Evolutionary conservation across 2,888 invertebrate genomes (phyloP).

Genomic region (Ferdinandea cuprea): DNA sequence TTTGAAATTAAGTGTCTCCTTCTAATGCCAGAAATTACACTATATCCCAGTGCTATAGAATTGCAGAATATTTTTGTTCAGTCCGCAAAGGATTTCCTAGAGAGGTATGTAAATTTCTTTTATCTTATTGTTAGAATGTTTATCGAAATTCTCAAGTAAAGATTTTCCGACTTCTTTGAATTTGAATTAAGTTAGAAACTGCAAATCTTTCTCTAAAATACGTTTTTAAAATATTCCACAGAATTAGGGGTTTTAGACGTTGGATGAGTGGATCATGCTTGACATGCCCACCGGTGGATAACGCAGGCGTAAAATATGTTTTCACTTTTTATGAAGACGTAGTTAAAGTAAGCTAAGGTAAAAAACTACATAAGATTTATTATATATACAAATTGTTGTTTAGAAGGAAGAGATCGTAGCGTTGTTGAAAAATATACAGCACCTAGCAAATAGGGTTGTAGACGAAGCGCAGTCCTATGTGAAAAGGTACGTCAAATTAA

Average conservation of each 20-base stretch:
- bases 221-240: conserved; percentile 78
- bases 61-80: conserved; percentile 90
- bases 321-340: conserved; percentile 93
- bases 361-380: neutral
- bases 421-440: conserved; percentile 87
- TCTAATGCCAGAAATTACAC: conserved; percentile 89
- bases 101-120: conserved; percentile 86
- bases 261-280: conserved; percentile 94
- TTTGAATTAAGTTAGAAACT: too few relatives aligned
- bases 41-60: conserved; percentile 90
- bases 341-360: conserved; percentile 84
- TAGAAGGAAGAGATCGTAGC: conserved; percentile 89
- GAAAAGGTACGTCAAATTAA: conserved; percentile 83
- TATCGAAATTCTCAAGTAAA: too few relatives aligned
- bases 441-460: conserved; percentile 87
- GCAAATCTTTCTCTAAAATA: too few relatives aligned
- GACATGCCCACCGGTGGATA: conserved; percentile 85
- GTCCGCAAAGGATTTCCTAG: conserved; percentile 90
- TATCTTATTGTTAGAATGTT: too few relatives aligned
- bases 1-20: conserved; percentile 92
- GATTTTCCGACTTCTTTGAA: too few relatives aligned
- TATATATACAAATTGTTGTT: conserved; percentile 82
- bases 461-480: conserved; percentile 87
- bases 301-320: conserved; percentile 84
- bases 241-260: conserved; percentile 89